phyloP scores from a whole-genome alignment of 2,797 vertebrate genomes.

The Champsocephalus esox region DNA sequence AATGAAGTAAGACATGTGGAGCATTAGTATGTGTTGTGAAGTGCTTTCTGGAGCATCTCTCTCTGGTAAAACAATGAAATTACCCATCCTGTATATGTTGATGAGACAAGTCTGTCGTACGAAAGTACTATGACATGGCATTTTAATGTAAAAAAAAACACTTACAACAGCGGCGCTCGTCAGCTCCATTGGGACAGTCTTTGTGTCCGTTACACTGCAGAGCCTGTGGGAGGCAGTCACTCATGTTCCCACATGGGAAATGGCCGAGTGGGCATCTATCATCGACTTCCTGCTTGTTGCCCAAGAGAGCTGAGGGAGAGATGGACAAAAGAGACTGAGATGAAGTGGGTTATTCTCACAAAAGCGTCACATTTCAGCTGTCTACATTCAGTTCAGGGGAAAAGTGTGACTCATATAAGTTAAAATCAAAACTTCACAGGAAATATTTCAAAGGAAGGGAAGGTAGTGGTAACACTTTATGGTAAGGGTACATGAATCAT shows the following conservation, averaged over 20 bases:
- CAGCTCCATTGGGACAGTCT: constrained; percentile 86
- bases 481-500: no score
- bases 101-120: not conserved
- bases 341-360: not conserved
- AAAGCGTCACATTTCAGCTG: not conserved
- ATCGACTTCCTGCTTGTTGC: constrained; percentile 48
- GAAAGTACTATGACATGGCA: not conserved
- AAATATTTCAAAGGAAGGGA: no score
- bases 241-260: constrained; percentile 89
- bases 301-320: constrained; percentile 40
- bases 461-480: no score
- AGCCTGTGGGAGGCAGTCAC: constrained; percentile 80
- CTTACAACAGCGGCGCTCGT: constrained; percentile 84
- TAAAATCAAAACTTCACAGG: no score
- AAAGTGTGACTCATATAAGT: no score
- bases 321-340: not conserved
- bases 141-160: not conserved
- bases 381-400: no score
- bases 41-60: not conserved
- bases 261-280: constrained; percentile 81
- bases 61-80: not conserved
- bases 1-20: not conserved
- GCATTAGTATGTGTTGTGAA: not conserved
- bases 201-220: constrained; percentile 87
- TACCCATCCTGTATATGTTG: not conserved